Evolutionary conservation across 2,888 invertebrate species (phyloP).

Genomic region (Leucania comma): DNA sequence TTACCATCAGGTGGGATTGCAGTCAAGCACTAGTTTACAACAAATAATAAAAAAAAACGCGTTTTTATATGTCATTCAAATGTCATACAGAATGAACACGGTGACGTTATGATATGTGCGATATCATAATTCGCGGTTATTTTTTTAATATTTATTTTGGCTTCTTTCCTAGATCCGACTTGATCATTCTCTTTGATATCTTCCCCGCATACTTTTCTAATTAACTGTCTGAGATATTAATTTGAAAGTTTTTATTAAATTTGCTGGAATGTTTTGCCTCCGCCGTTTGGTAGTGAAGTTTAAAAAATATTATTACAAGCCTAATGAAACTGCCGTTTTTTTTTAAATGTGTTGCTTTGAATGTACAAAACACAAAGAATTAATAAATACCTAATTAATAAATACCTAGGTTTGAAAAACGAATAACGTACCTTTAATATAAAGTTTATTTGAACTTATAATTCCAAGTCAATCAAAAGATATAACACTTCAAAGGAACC

Average conservation of each 20-base stretch:
- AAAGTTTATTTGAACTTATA: too few relatives aligned
- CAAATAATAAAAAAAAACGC: too few relatives aligned
- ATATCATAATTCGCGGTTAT: not conserved
- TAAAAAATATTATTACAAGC: not conserved
- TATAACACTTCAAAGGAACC: too few relatives aligned
- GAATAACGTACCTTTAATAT: too few relatives aligned
- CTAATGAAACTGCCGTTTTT: too few relatives aligned
- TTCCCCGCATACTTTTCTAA: constrained; percentile 32
- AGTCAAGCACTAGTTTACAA: too few relatives aligned
- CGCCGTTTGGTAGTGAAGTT: not conserved
- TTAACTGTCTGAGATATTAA: constrained; percentile 15
- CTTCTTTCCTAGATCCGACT: constrained; percentile 24
- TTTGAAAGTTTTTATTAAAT: constrained; percentile 6
- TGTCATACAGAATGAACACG: not conserved
- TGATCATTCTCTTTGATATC: constrained; percentile 34
- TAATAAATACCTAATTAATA: too few relatives aligned
- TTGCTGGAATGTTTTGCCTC: not conserved
- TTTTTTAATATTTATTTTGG: constrained; percentile 40
- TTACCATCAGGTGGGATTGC: too few relatives aligned
- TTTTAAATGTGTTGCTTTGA: too few relatives aligned
- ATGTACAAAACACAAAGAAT: too few relatives aligned
- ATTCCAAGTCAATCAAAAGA: too few relatives aligned
- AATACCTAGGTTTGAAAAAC: too few relatives aligned
- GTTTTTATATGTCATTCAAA: not conserved
- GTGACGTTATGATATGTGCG: not conserved